A percentile compares a stretch with the other conserved stretches of the same genome.
phyloP scores from a whole-genome alignment of 2,888 invertebrate species.

The Drosophila infuscata region DNA sequence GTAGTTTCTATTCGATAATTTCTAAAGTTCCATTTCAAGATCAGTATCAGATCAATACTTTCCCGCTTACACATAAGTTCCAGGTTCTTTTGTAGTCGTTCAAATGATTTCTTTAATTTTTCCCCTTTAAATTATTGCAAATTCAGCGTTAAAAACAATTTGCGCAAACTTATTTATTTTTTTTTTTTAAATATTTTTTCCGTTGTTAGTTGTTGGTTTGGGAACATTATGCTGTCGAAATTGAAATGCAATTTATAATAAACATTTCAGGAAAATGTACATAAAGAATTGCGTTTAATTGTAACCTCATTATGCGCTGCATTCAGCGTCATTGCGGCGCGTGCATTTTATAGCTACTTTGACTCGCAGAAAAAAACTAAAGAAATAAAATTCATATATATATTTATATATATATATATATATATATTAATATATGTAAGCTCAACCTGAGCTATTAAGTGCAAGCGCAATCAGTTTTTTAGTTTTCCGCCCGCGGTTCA shows the following conservation, averaged over 20 bases:
- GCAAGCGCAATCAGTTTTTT: conserved; percentile 65
- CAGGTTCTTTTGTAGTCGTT: conserved; percentile 20
- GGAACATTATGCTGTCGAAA: conserved; percentile 63
- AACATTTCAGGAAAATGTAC: conserved; percentile 38
- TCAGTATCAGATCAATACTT: neutral
- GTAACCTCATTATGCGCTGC: conserved; percentile 68
- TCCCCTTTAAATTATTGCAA: conserved; percentile 57
- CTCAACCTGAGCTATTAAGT: conserved; percentile 45
- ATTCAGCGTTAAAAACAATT: conserved; percentile 63
- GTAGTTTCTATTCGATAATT: neutral
- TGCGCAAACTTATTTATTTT: conserved; percentile 43
- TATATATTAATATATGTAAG: neutral
- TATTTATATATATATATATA: neutral
- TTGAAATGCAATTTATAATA: conserved; percentile 62
- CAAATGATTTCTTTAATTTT: conserved; percentile 12
- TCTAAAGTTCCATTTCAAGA: neutral
- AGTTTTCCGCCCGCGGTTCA: conserved; percentile 67
- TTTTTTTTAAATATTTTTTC: conserved; percentile 12
- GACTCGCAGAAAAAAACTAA: conserved; percentile 34
- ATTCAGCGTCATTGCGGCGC: conserved; percentile 48
- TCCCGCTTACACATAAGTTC: neutral
- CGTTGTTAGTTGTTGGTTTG: conserved; percentile 38
- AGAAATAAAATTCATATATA: neutral
- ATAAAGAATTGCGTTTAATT: conserved; percentile 40
- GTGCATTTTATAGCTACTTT: conserved; percentile 44